Percentiles rank a stretch among this genome's conserved stretches.
Conservation (phyloP, 2,888 invertebrate species). For the Andrena bicolor region DNA sequence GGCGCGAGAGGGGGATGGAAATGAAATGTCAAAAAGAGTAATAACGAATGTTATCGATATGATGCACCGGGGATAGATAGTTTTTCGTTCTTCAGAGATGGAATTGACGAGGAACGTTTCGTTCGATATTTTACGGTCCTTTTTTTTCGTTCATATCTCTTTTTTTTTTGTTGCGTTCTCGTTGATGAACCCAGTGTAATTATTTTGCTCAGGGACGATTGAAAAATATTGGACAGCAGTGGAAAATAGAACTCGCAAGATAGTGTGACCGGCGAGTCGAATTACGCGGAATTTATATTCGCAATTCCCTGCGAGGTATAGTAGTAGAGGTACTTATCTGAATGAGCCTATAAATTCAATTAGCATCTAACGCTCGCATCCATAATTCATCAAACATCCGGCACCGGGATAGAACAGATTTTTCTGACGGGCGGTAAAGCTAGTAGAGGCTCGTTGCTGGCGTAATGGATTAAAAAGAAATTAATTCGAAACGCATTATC, state of each 20-base stretch:
- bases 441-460: constrained; percentile 18
- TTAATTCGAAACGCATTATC: constrained; percentile 60
- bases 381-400: not conserved
- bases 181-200: constrained; percentile 3
- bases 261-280: not conserved
- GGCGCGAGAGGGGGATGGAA: constrained; percentile 37
- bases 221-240: not conserved
- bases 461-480: constrained; percentile 52
- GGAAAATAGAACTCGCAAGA: not conserved
- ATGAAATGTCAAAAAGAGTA: constrained; percentile 65
- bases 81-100: constrained; percentile 58
- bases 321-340: too few species aligned
- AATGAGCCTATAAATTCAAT: too few species aligned
- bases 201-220: constrained; percentile 32
- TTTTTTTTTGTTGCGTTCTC: constrained; percentile 6
- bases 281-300: not conserved
- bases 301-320: too few species aligned
- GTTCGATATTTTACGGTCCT: constrained; percentile 15
- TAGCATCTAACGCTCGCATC: too few species aligned
- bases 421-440: constrained; percentile 7
- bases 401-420: not conserved
- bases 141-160: constrained; percentile 7
- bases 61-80: constrained; percentile 51
- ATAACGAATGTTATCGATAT: constrained; percentile 62
- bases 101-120: constrained; percentile 50